A percentile compares a stretch with the other conserved stretches of the same genome.
Evolutionary conservation across 2,797 vertebrate genomes (phyloP).

Genomic region (Thamnophis elegans): DNA sequence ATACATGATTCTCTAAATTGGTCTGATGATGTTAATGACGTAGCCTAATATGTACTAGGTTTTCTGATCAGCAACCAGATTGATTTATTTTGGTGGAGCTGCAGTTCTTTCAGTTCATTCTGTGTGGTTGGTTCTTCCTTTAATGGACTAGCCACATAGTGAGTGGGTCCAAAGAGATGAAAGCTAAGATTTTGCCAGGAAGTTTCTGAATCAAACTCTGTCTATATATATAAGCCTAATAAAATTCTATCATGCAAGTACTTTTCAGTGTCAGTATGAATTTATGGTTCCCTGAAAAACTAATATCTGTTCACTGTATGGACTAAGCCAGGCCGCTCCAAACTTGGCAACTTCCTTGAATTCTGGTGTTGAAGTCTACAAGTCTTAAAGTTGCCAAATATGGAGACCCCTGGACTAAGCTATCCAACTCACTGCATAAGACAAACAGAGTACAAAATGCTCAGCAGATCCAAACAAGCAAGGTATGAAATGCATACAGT

Average conservation of each 20-base stretch:
- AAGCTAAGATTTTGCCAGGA: neutral
- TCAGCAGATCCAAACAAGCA: neutral
- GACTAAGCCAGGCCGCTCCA: neutral
- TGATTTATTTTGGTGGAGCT: neutral
- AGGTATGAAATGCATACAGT: too few species aligned
- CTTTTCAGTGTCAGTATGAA: neutral
- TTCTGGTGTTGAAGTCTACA: too few species aligned
- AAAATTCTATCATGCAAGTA: neutral
- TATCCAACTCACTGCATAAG: neutral
- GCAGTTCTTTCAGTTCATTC: neutral
- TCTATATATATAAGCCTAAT: neutral
- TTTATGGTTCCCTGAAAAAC: conserved; percentile 2
- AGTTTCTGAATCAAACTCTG: neutral
- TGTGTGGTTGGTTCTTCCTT: neutral
- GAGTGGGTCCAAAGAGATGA: neutral
- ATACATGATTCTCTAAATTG: neutral
- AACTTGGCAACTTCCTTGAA: too few species aligned
- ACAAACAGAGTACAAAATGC: neutral
- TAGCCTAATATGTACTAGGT: neutral
- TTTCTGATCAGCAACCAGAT: neutral
- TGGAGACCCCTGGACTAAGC: too few species aligned
- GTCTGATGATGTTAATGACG: neutral
- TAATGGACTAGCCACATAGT: neutral
- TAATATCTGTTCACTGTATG: neutral
- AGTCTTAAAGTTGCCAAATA: too few species aligned